phyloP scores from a whole-genome alignment of 2,888 invertebrate species.

The Adelphocoris suturalis region DNA sequence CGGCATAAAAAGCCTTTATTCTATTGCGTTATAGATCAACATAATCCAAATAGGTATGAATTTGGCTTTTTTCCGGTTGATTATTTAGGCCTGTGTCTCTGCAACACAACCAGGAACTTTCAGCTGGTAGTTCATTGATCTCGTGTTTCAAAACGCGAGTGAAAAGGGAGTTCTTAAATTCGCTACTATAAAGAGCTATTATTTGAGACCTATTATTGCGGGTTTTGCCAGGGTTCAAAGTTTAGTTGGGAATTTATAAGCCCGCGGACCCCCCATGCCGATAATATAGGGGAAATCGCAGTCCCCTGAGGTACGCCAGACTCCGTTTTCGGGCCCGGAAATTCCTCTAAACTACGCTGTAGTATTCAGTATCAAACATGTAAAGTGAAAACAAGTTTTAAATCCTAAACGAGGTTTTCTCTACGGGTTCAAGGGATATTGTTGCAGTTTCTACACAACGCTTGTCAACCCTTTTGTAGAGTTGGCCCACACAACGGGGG shows the following conservation, averaged over 20 bases:
- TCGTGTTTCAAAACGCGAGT: slow-evolving; percentile 2
- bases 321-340: slow-evolving; percentile 15
- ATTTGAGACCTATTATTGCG: slow-evolving; percentile 25
- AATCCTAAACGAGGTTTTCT: slow-evolving; percentile 43
- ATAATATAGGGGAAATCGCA: background rate
- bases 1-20: background rate
- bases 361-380: slow-evolving; percentile 45
- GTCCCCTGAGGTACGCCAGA: background rate
- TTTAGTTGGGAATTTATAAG: slow-evolving; percentile 36
- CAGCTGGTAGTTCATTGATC: background rate
- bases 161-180: background rate
- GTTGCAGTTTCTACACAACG: slow-evolving; percentile 30
- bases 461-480: slow-evolving; percentile 30
- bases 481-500: slow-evolving; percentile 1
- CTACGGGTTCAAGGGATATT: slow-evolving; percentile 49
- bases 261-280: background rate
- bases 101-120: background rate
- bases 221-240: slow-evolving; percentile 16
- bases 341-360: slow-evolving; percentile 37
- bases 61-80: background rate
- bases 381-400: slow-evolving; percentile 54
- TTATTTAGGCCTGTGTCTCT: background rate
- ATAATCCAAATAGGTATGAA: background rate
- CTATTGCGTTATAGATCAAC: background rate
- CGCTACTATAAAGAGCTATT: background rate